Percentiles rank a stretch among this genome's conserved stretches.
Conservation (phyloP, 1,140 invertebrate species). For the Oedothorax gibbosus region DNA sequence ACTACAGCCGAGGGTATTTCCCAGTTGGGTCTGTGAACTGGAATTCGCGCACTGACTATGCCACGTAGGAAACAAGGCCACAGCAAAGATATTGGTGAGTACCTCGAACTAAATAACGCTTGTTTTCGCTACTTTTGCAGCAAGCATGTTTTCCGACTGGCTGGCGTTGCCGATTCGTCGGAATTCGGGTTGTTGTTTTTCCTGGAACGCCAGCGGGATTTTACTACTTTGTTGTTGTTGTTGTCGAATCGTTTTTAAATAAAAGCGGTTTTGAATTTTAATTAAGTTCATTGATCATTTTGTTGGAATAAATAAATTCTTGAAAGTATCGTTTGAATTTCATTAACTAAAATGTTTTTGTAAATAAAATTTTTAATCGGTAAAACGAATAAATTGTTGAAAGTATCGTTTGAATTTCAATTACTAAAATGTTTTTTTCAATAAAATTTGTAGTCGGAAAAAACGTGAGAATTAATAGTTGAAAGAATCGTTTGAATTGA, state of each 20-base stretch:
- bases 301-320: too few relatives aligned
- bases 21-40: constrained; percentile 44
- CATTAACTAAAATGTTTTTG: too few relatives aligned
- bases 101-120: constrained; percentile 10
- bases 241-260: neutral
- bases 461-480: too few relatives aligned
- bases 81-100: constrained; percentile 51
- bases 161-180: constrained; percentile 1
- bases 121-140: neutral
- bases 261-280: too few relatives aligned
- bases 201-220: neutral
- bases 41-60: constrained; percentile 52
- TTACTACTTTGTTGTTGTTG: neutral
- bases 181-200: constrained; percentile 1
- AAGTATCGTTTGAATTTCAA: too few relatives aligned
- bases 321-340: too few relatives aligned
- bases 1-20: constrained; percentile 30
- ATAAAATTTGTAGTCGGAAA: too few relatives aligned
- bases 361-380: too few relatives aligned
- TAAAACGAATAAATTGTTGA: too few relatives aligned
- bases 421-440: too few relatives aligned
- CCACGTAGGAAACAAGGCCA: constrained; percentile 53
- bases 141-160: neutral
- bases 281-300: too few relatives aligned
- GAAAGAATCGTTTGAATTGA: too few relatives aligned